These are phyloP conservation scores for Hymenopus coronatus DNA, from an alignment of 2,888 invertebrate genomes.

Conservation along the genomic window DNA sequence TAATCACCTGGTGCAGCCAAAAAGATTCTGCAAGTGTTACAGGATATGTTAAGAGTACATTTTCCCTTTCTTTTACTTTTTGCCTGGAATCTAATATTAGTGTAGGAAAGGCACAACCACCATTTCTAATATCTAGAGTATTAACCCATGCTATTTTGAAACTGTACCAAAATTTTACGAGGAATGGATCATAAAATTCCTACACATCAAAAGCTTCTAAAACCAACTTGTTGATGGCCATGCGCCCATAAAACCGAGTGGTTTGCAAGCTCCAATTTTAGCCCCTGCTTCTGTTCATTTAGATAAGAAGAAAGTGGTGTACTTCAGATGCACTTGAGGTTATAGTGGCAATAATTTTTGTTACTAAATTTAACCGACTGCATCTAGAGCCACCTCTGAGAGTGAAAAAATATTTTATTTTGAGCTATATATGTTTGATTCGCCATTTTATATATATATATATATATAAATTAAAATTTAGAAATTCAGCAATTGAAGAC, in stretches of 20 bases:
- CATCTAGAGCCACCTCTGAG: not conserved
- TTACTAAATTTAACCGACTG: not conserved
- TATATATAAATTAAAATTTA: too few relatives aligned
- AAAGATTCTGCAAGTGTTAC: too few relatives aligned
- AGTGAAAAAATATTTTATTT: not conserved
- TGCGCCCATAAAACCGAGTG: not conserved
- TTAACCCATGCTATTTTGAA: not conserved
- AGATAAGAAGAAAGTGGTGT: not conserved
- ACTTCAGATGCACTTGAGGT: not conserved
- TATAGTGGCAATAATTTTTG: not conserved
- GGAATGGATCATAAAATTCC: not conserved
- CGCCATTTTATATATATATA: too few relatives aligned
- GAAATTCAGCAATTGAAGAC: too few relatives aligned
- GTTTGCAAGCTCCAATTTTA: not conserved
- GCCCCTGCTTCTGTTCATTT: not conserved
- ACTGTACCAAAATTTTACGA: not conserved
- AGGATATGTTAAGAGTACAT: too few relatives aligned
- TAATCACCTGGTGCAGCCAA: too few relatives aligned
- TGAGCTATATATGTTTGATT: too few relatives aligned
- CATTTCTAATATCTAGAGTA: not conserved
- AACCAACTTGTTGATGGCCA: not conserved
- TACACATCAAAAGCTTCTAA: not conserved
- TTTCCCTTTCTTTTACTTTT: too few relatives aligned
- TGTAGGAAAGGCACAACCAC: too few relatives aligned
- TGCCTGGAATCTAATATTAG: too few relatives aligned